Conservation (phyloP, 2,113 vertebrate genomes). For the Seriola quinqueradiata region DNA sequence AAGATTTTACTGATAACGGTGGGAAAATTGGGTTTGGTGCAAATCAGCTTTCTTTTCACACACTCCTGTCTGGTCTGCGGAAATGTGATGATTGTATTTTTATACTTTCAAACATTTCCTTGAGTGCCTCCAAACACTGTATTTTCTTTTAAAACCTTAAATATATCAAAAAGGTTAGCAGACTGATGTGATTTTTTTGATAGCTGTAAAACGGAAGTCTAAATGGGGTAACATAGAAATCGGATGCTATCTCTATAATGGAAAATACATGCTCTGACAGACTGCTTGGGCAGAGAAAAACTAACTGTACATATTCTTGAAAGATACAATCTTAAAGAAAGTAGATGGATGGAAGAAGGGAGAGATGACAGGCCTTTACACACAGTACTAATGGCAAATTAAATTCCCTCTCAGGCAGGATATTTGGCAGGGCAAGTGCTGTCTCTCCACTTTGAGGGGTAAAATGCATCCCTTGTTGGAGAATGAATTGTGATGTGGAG, state of each 20-base stretch:
- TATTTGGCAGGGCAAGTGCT: slow-evolving; percentile 81
- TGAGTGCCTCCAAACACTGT: slow-evolving; percentile 85
- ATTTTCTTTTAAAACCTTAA: slow-evolving; percentile 86
- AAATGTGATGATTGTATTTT: slow-evolving; percentile 74
- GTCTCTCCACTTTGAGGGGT: slow-evolving; percentile 72
- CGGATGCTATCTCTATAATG: slow-evolving; percentile 96
- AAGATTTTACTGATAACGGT: slow-evolving; percentile 29
- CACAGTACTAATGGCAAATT: slow-evolving; percentile 86
- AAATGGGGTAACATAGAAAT: slow-evolving; percentile 92
- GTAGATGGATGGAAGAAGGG: slow-evolving; percentile 66
- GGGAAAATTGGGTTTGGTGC: background rate
- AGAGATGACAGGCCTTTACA: slow-evolving; percentile 81
- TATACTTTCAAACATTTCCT: slow-evolving; percentile 90
- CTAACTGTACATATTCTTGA: slow-evolving; percentile 84
- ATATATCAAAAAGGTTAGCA: slow-evolving; percentile 93
- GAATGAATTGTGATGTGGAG: slow-evolving; percentile 80
- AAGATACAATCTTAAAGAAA: slow-evolving; percentile 85
- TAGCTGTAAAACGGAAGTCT: slow-evolving; percentile 93
- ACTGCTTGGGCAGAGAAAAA: slow-evolving; percentile 86
- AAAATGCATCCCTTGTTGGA: slow-evolving; percentile 78
- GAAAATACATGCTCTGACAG: slow-evolving; percentile 93
- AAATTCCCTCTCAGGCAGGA: slow-evolving; percentile 79
- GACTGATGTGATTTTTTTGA: slow-evolving; percentile 94
- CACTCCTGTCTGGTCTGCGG: slow-evolving; percentile 23
- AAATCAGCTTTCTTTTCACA: slow-evolving; percentile 35